phyloP scores from a whole-genome alignment of 2,113 vertebrate species.

The Paramisgurnus dabryanus region DNA sequence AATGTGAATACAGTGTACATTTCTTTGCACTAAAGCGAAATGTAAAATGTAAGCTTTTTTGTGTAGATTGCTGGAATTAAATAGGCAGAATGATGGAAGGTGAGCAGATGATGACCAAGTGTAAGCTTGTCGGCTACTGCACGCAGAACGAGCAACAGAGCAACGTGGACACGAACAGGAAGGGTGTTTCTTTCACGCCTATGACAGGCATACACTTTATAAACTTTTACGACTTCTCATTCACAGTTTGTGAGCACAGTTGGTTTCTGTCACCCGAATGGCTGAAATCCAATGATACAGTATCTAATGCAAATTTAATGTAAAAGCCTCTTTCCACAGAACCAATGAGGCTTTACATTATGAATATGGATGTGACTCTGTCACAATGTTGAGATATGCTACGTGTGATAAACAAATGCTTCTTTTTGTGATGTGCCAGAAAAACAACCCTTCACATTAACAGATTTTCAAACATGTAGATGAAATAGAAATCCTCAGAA shows the following conservation, averaged over 20 bases:
- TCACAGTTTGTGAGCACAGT: constrained; percentile 56
- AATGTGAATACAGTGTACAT: too few species aligned
- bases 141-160: background rate
- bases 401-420: constrained; percentile 50
- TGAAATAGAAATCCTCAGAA: background rate
- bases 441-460: background rate
- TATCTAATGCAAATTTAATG: constrained; percentile 59
- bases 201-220: constrained; percentile 42
- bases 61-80: too few species aligned
- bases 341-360: constrained; percentile 57
- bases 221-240: constrained; percentile 53
- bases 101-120: too few species aligned
- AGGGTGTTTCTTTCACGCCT: background rate
- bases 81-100: too few species aligned
- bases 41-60: too few species aligned
- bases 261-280: constrained; percentile 50
- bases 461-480: constrained; percentile 13
- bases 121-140: background rate
- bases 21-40: too few species aligned
- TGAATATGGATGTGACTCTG: constrained; percentile 52
- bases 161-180: background rate
- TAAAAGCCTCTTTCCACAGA: constrained; percentile 51
- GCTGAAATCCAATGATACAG: constrained; percentile 56
- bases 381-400: constrained; percentile 46
- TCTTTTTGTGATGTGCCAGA: background rate